A percentile compares a stretch with the other conserved stretches of the same genome.
phyloP scores from a whole-genome alignment of 2,113 vertebrate genomes.

The Pterophyllum scalare region DNA sequence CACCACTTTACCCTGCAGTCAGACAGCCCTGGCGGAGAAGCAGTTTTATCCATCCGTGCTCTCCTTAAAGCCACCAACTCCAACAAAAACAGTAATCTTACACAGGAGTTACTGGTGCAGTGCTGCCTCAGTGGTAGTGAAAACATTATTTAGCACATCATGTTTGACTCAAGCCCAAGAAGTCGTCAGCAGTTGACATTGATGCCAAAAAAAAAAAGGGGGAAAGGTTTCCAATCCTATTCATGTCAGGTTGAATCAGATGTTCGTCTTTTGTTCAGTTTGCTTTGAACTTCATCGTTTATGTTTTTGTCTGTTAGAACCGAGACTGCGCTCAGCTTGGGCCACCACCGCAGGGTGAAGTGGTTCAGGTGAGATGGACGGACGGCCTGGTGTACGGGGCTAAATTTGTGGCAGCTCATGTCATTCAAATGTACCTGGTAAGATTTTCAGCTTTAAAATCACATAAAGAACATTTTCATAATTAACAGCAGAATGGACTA shows the following conservation, averaged over 20 bases:
- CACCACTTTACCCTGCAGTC: not conserved
- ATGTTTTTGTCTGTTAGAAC: slow-evolving; percentile 76
- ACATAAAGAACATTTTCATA: no score
- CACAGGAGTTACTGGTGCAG: not conserved
- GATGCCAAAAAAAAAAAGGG: no score
- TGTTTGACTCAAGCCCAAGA: not conserved
- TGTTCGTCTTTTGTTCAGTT: not conserved
- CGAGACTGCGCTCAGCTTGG: slow-evolving; percentile 93
- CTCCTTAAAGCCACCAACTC: not conserved
- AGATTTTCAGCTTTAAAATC: not conserved
- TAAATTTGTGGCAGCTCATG: slow-evolving; percentile 93
- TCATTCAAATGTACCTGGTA: slow-evolving; percentile 98
- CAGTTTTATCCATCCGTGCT: not conserved
- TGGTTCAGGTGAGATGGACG: slow-evolving; percentile 97
- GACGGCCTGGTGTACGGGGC: slow-evolving; percentile 96
- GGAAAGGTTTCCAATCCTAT: not conserved
- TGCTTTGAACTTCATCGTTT: not conserved
- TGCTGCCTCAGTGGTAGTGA: not conserved
- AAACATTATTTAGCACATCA: not conserved
- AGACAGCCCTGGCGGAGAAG: not conserved
- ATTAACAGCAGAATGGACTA: not conserved
- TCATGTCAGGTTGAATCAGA: not conserved
- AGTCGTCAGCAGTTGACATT: not conserved
- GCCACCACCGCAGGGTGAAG: slow-evolving; percentile 91
- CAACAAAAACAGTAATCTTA: not conserved